Base-by-base conservation (phyloP, 1,140 invertebrate genomes). In the Caerostris extrusa region DNA sequence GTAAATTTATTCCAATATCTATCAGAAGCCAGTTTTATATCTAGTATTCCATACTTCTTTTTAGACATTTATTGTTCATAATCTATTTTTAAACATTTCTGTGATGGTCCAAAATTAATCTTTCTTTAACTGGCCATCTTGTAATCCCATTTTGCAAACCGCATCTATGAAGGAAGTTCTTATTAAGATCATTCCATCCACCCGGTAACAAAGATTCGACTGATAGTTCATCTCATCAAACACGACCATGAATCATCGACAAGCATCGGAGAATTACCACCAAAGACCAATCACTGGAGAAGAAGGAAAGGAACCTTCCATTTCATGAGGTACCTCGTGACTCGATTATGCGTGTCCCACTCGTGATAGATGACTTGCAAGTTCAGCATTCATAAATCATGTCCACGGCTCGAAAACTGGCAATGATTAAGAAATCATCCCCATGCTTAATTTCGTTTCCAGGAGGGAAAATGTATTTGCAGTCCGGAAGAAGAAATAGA, bases 341-440 rank as follows among this genome's bases (percentile, higher is more conserved):
- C 12, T 67, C 17, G 17, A 67, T n/a, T 67, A 67, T 67, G 61
- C 17, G 10, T 5, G 61, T 12, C 61, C 61, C 0, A 82, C 34
- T 67, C 50, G 6, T 19, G 83, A 61, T 86, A 61, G 83, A 86
- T 86, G 56, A 61, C 57, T 14, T 5, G 12, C 56, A 58, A 3
- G 12, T 67, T 67, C 10, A 0, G 4, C 5, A 86, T 86, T 19
- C 83, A 86, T 86, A 86, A 86, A 86, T 86, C 57, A 61, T 19
- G 83, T 60, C 83, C 14, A 8, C 6, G 8, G 5, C 17, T 5
- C 14, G 61, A 67, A 64, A 67, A n/a, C n/a, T n/a, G 61, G 5
- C 14, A 86, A 86, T 19, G 56, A 86, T 86, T 61, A 61, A 86
- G 83, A 86, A 86, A 60, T 86, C 83, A 34, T 58, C 19, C 34